A percentile compares a stretch with the other conserved stretches of the same genome.
phyloP scores from a whole-genome alignment of 2,797 vertebrate genomes.

The Pempheris klunzingeri region DNA sequence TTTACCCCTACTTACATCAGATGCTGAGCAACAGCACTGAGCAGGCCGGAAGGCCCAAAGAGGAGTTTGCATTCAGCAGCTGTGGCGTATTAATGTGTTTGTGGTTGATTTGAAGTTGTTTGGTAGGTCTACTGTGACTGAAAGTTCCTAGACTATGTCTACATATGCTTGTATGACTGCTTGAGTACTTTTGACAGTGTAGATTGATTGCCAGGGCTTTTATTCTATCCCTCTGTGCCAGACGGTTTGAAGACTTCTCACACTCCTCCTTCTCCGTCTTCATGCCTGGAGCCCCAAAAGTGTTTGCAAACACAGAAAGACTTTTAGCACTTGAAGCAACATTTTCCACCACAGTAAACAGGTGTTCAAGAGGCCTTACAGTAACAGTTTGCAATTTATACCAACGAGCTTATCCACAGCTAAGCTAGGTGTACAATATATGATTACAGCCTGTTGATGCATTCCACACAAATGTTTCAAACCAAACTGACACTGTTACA shows the following conservation, averaged over 20 bases:
- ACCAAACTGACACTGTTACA: not conserved
- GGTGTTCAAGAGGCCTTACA: slow-evolving; percentile 5
- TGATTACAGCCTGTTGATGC: not conserved
- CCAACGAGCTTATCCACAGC: not conserved
- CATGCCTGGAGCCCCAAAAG: slow-evolving; percentile 16
- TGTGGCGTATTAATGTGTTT: not conserved
- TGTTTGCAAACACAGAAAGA: slow-evolving; percentile 56
- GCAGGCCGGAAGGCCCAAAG: not conserved
- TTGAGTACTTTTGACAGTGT: not conserved
- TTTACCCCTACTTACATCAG: slow-evolving; percentile 66
- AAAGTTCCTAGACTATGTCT: not conserved
- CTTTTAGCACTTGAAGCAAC: slow-evolving; percentile 44
- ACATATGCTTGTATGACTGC: no score
- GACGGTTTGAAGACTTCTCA: slow-evolving; percentile 13
- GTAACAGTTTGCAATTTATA: slow-evolving; percentile 2
- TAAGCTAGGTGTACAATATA: not conserved
- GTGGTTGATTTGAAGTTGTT: not conserved
- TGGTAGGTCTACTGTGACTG: not conserved
- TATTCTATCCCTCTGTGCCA: not conserved
- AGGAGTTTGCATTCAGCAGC: slow-evolving; percentile 11
- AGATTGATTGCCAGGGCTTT: slow-evolving; percentile 24
- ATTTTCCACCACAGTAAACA: slow-evolving; percentile 31
- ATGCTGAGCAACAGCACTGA: not conserved
- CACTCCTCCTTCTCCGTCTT: slow-evolving; percentile 10
- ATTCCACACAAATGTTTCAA: not conserved